Conservation (phyloP, 2,888 invertebrate species). For the Microchrysa polita region DNA sequence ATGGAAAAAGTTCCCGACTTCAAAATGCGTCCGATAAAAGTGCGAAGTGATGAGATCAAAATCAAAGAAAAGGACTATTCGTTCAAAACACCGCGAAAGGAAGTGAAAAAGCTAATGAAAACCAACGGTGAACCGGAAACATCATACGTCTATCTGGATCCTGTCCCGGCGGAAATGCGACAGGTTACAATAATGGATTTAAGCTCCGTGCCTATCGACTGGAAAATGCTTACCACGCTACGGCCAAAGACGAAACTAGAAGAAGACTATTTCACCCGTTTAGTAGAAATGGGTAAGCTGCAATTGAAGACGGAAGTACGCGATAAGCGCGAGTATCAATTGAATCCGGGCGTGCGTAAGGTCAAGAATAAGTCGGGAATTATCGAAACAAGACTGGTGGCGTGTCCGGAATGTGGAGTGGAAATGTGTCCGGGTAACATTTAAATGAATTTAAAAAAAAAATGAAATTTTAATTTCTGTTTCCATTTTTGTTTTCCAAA, state of each 20-base stretch:
- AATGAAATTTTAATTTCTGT: too few relatives aligned
- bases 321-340: conserved; percentile 74
- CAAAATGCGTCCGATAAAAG: conserved; percentile 88
- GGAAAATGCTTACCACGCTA: conserved; percentile 91
- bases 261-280: conserved; percentile 86
- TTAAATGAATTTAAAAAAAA: neutral
- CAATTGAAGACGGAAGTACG: conserved; percentile 76
- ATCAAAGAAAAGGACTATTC: conserved; percentile 78
- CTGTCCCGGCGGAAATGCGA: conserved; percentile 84
- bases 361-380: conserved; percentile 86
- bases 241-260: conserved; percentile 85
- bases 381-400: conserved; percentile 78
- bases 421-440: conserved; percentile 80
- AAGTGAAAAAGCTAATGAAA: conserved; percentile 67
- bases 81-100: conserved; percentile 79
- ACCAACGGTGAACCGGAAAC: conserved; percentile 60
- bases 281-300: conserved; percentile 83
- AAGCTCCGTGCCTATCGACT: conserved; percentile 86
- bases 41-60: conserved; percentile 79
- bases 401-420: conserved; percentile 84
- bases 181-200: conserved; percentile 69
- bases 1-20: conserved; percentile 90
- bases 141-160: conserved; percentile 70
- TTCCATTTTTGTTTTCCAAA: conserved; percentile 44
- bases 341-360: conserved; percentile 75